Conservation (phyloP, 2,797 vertebrate genomes). For the Sebastes oblongus region DNA sequence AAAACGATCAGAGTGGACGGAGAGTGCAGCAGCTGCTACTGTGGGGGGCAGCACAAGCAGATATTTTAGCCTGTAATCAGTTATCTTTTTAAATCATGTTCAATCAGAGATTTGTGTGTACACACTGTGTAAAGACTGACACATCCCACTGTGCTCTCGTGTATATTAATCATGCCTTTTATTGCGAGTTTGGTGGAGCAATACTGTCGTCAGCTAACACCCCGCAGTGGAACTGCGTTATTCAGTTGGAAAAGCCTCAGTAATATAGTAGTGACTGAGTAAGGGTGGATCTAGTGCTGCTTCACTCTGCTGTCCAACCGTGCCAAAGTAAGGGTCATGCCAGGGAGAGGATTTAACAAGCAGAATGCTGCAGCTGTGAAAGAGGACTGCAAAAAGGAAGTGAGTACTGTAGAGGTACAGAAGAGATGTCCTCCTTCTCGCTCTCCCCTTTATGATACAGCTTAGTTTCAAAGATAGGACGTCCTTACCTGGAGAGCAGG, state of each 20-base stretch:
- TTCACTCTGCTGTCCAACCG: slow-evolving; percentile 16
- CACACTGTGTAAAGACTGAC: neutral
- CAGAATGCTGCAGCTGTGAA: neutral
- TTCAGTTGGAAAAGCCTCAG: slow-evolving; percentile 14
- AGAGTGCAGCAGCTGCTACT: neutral
- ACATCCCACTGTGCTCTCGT: neutral
- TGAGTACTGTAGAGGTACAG: neutral
- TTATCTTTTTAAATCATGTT: neutral
- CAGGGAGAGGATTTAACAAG: neutral
- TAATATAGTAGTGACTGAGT: slow-evolving; percentile 6
- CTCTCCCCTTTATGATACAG: neutral
- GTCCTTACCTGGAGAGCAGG: neutral
- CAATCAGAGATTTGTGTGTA: neutral
- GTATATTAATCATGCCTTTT: neutral
- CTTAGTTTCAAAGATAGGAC: slow-evolving; percentile 7
- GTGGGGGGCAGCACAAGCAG: neutral
- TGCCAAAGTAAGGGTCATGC: slow-evolving; percentile 11
- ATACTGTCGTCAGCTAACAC: neutral
- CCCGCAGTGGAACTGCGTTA: neutral
- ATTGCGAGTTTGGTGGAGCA: neutral
- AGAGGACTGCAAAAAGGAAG: neutral
- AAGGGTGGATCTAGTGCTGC: neutral
- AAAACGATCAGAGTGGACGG: neutral
- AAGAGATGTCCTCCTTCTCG: neutral
- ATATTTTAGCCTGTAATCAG: neutral